Percentiles rank a stretch among this genome's conserved stretches.
phyloP scores from a whole-genome alignment of 2,797 vertebrate genomes.

The Loriculus beryllinus region DNA sequence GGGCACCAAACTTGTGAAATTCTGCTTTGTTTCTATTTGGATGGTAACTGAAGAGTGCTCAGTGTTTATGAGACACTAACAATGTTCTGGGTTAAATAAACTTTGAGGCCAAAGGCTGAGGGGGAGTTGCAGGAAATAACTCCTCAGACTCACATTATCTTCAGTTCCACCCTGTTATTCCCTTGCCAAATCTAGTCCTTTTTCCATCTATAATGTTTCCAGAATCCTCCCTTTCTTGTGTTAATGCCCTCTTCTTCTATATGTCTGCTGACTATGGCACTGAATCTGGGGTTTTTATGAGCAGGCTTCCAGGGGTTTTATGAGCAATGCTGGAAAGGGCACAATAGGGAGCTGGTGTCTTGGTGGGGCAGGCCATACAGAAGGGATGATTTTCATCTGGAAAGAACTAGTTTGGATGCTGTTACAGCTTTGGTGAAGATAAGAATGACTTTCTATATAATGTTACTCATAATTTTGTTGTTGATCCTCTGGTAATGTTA shows the following conservation, averaged over 20 bases:
- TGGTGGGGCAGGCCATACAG: neutral
- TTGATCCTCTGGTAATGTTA: neutral
- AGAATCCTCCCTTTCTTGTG: slow-evolving; percentile 1
- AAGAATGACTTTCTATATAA: neutral
- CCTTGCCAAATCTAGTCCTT: slow-evolving; percentile 36
- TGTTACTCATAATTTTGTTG: neutral
- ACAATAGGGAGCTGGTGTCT: fast-evolving
- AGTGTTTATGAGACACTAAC: slow-evolving; percentile 24
- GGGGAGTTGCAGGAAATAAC: slow-evolving; percentile 59
- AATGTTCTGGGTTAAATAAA: slow-evolving; percentile 62
- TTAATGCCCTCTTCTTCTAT: neutral
- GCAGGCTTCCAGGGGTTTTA: neutral
- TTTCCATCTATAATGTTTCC: neutral
- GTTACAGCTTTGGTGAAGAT: neutral
- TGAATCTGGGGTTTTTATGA: no score
- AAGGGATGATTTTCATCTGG: neutral
- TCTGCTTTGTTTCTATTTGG: slow-evolving; percentile 30
- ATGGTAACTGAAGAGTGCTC: neutral
- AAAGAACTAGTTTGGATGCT: neutral
- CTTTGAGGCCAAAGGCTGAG: slow-evolving; percentile 41
- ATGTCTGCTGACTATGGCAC: neutral
- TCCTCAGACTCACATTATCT: slow-evolving; percentile 56
- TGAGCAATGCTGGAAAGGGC: neutral
- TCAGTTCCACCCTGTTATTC: slow-evolving; percentile 47
- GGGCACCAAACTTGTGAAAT: neutral